Evolutionary conservation across 2,113 vertebrate species (phyloP).

Genomic region (Hoplias malabaricus): DNA sequence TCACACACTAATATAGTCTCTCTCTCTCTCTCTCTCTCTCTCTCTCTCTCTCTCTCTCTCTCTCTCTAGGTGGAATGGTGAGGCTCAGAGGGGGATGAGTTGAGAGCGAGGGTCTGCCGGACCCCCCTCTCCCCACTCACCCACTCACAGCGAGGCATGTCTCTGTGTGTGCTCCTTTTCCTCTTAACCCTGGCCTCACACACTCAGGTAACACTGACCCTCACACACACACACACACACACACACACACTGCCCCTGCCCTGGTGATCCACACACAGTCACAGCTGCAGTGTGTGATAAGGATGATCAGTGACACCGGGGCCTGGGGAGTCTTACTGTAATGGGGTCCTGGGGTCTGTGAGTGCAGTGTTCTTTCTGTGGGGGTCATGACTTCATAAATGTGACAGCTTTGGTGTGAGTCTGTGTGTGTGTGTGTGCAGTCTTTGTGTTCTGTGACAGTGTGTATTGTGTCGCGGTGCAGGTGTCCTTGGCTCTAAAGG

Average conservation of each 20-base stretch:
- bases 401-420: too few relatives aligned
- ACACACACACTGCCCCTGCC: constrained; percentile 17
- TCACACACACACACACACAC: constrained; percentile 12
- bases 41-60: background rate
- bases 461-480: constrained; percentile 30
- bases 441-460: too few relatives aligned
- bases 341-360: too few relatives aligned
- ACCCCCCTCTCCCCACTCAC: background rate
- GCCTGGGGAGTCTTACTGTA: too few relatives aligned
- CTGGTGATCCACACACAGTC: background rate
- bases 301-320: too few relatives aligned
- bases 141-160: constrained; percentile 39
- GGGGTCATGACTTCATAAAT: too few relatives aligned
- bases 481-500: constrained; percentile 68
- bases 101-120: background rate
- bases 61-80: constrained; percentile 28
- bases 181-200: constrained; percentile 43
- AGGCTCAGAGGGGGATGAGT: background rate
- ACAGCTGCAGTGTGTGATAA: background rate
- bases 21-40: background rate
- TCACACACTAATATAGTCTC: background rate
- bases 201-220: constrained; percentile 38
- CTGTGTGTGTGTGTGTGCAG: too few relatives aligned
- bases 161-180: constrained; percentile 39
- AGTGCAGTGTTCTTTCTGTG: too few relatives aligned